Base-by-base conservation (phyloP, 2,113 vertebrate genomes). In the Panthera tigris region DNA sequence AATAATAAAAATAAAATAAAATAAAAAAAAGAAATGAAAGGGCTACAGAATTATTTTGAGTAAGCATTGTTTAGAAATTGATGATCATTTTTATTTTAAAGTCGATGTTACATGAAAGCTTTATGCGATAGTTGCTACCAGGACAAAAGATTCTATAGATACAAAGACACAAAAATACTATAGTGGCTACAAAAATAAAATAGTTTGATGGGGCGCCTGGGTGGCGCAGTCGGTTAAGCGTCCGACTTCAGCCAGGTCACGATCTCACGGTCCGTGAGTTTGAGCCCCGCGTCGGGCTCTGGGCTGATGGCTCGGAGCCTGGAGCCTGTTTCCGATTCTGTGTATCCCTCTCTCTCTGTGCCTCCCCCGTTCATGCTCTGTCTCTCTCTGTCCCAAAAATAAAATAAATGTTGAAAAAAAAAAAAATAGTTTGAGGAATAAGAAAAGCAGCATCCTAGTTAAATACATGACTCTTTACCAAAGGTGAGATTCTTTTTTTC, bases 321-420 rank as follows among this genome's bases (percentile, higher is more conserved):
- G n/a, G n/a, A n/a, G n/a, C n/a, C n/a, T n/a, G n/a, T n/a, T n/a
- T n/a, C n/a, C n/a, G n/a, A n/a, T n/a, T n/a, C n/a, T n/a, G n/a
- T n/a, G n/a, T n/a, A n/a, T n/a, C n/a, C n/a, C n/a, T n/a, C n/a
- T n/a, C n/a, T n/a, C n/a, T n/a, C n/a, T n/a, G n/a, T n/a, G n/a
- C n/a, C n/a, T n/a, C n/a, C n/a, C n/a, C n/a, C n/a, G n/a, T n/a
- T n/a, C n/a, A n/a, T n/a, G n/a, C n/a, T n/a, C n/a, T n/a, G n/a
- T n/a, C n/a, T n/a, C n/a, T n/a, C n/a, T n/a, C n/a, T n/a, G n/a
- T n/a, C n/a, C n/a, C 50, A 95, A 95, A 96, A 74, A 86, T n/a
- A 92, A 93, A 96, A 74, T 33, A 52, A n/a, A n/a, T n/a, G n/a
- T n/a, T n/a, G n/a, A n/a, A n/a, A n/a, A 95, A 95, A 96, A 74